Base-by-base conservation (phyloP, 1,140 invertebrate genomes). In the Leptopilina clavipes region DNA sequence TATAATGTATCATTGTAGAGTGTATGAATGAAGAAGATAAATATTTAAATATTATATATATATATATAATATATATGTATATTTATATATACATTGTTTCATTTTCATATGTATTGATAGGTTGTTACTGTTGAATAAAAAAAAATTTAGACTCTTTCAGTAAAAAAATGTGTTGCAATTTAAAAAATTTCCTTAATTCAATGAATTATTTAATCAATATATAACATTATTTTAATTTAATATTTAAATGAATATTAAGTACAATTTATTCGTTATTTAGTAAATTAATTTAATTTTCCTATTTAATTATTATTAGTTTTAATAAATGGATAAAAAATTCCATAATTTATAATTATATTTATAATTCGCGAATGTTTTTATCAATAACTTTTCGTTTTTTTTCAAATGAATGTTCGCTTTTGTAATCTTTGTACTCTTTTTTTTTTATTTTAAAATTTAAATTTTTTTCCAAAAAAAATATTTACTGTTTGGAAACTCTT, bases 401-500 rank as follows among this genome's bases (percentile, higher is more conserved):
- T 22, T 10, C 9, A 22, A 22, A 6, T 59, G 22, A 59, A 59
- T 25, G n/a, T n/a, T n/a, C 19, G 10, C 3, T 10, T n/a, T n/a
- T n/a, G n/a, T n/a, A n/a, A n/a, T n/a, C 10, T 22, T 22, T 14
- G 10, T 14, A 25, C 17, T 8, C 8, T 31, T 14, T 3, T 14
- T 12, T 65, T 65, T 0, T n/a, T n/a, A n/a, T n/a, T n/a, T n/a
- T n/a, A n/a, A n/a, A n/a, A 19, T 65, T 52, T 17, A 65, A 12
- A 25, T 65, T 5, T 25, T 8, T 65, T 65, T 65, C 14, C 2
- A 22, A 65, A 65, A n/a, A 5, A 65, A 40, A 7, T 40, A 3
- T 5, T 65, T 14, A 65, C 14, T 65, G 25, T 70, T 43, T 37
- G 70, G 54, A 45, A 70, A 44, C 25, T 81, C 79, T 84, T 52